Base-by-base conservation (phyloP, 2,888 invertebrate species). In the Adelognathus sp. region DNA sequence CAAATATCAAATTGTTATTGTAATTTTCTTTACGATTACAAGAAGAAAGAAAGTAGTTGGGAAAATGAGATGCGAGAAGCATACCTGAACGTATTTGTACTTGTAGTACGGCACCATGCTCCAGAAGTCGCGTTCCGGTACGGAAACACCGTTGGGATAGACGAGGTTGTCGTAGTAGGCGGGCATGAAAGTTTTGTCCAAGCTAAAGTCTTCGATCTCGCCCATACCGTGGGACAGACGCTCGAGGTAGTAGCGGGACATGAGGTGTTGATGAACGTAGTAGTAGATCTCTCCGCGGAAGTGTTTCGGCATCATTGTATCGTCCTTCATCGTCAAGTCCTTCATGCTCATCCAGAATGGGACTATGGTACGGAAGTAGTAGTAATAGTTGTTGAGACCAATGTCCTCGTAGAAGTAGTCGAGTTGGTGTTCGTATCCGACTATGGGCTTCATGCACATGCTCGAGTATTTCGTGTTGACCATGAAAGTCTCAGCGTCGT, bases 351-450 rank as follows among this genome's bases (percentile, higher is more conserved):
- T 91, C 94, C 95, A 95, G 93, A 94, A 95, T 63, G 95, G 95
- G 89, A 94, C 93, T 80, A 93, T 93, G 82, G 93, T 90, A 85
- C 95, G 94, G 92, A 94, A 93, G 90, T 94, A 94, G 90, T 93
- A 94, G 92, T 95, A 95, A 91, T 92, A 95, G 3, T 94, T 90
- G 91, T 95, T 96, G 82, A 95, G 91, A 77, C 94, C 94, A 82
- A 95, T 92, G 86, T 96, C 96, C 85, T 96, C 95, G 61, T 94
- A 94, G 92, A 95, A 95, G 92, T 96, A 96, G 64, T 94, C 92
- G 74, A 96, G 84, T 76, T 92, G 93, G 87, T 93, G 93, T 84
- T 95, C 95, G 0, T 92, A 86, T 84, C 93, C 93, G 77, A 92
- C 92, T 86, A 92, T 92, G 64, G 73, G 72, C 74, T 92, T 90